A percentile compares a stretch with the other conserved stretches of the same genome.
Evolutionary conservation across 2,113 vertebrate species (phyloP).

Genomic region (Hypanus sabinus): DNA sequence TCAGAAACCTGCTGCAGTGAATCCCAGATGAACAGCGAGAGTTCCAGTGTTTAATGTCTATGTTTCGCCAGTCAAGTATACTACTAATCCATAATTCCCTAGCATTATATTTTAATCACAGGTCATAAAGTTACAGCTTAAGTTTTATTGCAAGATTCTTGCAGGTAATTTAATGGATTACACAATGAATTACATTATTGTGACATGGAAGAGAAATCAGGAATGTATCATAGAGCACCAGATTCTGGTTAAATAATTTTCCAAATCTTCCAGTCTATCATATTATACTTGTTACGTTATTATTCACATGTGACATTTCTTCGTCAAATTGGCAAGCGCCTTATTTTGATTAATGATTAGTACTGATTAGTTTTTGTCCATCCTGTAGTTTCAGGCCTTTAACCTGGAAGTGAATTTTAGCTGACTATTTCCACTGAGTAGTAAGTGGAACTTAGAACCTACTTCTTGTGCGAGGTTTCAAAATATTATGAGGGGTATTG

Average conservation of each 20-base stretch:
- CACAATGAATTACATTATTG: neutral
- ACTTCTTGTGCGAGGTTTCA: neutral
- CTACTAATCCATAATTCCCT: neutral
- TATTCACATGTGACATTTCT: neutral
- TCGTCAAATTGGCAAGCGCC: no score
- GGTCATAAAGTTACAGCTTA: neutral
- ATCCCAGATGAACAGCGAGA: neutral
- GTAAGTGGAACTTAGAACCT: neutral
- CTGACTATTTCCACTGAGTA: neutral
- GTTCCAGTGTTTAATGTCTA: neutral
- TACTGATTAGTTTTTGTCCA: no score
- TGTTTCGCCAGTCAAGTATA: neutral
- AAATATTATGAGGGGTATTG: no score
- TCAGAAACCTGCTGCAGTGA: neutral
- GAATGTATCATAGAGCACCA: neutral
- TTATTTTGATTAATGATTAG: neutral
- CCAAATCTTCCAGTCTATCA: neutral
- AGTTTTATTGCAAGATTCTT: constrained; percentile 17
- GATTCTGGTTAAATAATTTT: no score
- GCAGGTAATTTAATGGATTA: neutral
- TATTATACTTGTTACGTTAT: neutral
- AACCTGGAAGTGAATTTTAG: neutral
- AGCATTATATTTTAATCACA: neutral
- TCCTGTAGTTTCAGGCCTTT: no score
- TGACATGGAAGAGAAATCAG: neutral